phyloP scores from a whole-genome alignment of 2,113 vertebrate genomes.

The Pituophis catenifer region DNA sequence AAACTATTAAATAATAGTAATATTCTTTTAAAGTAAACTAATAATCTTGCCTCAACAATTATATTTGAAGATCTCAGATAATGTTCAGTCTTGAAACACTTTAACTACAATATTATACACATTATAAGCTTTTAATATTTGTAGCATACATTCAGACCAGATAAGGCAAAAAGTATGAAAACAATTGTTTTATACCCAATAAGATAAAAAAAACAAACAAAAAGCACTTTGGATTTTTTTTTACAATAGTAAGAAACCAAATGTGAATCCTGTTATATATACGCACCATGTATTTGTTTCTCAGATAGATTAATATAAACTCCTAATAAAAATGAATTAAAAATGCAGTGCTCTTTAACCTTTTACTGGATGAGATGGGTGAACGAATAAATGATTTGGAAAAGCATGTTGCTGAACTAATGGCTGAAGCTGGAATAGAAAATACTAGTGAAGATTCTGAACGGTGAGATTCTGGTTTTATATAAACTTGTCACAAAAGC shows the following conservation, averaged over 20 bases:
- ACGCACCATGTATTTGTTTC: no score
- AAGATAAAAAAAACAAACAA: background rate
- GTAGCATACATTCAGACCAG: background rate
- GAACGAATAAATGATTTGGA: slow-evolving; percentile 77
- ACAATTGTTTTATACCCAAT: background rate
- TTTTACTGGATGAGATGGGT: slow-evolving; percentile 86
- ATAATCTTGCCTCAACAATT: background rate
- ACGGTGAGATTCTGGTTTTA: slow-evolving; percentile 55
- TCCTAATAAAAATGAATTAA: background rate
- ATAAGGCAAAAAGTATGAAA: background rate
- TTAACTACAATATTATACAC: background rate
- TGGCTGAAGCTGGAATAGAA: slow-evolving; percentile 82
- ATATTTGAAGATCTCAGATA: background rate
- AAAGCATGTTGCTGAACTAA: slow-evolving; percentile 77
- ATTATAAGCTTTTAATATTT: background rate
- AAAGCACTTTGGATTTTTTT: background rate
- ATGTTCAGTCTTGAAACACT: background rate
- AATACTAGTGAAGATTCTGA: slow-evolving; percentile 22
- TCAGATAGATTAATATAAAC: background rate
- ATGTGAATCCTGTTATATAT: background rate
- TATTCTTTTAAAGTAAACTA: background rate
- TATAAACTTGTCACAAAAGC: background rate
- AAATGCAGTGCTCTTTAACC: slow-evolving; percentile 58
- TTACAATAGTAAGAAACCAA: background rate
- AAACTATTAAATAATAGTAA: background rate